Conservation (phyloP, 2,888 invertebrate species). For the Noctuana brunneofusca region DNA sequence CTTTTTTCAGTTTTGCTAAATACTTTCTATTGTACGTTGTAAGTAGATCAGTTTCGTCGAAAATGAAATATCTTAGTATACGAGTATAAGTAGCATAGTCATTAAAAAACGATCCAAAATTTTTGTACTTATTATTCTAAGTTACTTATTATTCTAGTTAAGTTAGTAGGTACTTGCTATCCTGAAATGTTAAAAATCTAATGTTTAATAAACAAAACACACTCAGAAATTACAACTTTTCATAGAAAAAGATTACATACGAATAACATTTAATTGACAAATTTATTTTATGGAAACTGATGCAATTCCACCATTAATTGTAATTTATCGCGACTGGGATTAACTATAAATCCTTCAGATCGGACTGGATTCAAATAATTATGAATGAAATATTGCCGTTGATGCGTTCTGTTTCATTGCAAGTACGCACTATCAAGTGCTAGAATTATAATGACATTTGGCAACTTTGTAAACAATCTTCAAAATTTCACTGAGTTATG, state of each 20-base stretch:
- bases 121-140: no score
- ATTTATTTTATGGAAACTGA: conserved; percentile 13
- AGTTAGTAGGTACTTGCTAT: no score
- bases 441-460: background rate
- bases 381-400: conserved; percentile 21
- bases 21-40: no score
- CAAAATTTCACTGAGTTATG: no score
- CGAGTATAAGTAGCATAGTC: no score
- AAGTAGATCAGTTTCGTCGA: no score
- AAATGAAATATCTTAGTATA: no score
- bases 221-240: background rate
- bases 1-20: no score
- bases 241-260: conserved; percentile 2
- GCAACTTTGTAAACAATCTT: no score
- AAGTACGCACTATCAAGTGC: background rate
- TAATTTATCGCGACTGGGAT: conserved; percentile 27
- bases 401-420: conserved; percentile 8
- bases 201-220: background rate
- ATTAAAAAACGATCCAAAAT: no score
- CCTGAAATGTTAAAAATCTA: no score
- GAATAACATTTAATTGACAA: conserved; percentile 22
- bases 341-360: conserved; percentile 28
- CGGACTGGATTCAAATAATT: conserved; percentile 21
- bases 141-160: no score
- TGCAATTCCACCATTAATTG: conserved; percentile 18